Conservation (phyloP, 2,888 invertebrate species). For the Pyrochroa serraticornis region DNA sequence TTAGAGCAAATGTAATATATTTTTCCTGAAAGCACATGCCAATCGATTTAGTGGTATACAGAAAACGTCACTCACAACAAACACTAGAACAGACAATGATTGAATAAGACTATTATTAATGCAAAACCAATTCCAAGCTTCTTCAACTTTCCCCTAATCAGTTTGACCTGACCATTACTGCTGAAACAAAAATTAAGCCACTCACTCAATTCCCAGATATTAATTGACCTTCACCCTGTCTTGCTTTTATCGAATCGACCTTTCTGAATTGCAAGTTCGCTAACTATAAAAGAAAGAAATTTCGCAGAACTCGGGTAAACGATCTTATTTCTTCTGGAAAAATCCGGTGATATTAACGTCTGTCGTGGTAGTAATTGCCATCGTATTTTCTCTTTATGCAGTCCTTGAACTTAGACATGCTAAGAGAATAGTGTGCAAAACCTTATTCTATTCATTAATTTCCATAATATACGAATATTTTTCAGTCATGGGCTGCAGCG, state of each 20-base stretch:
- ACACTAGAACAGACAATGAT: constrained; percentile 27
- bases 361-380: constrained; percentile 12
- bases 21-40: constrained; percentile 31
- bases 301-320: neutral
- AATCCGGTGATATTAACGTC: constrained; percentile 6
- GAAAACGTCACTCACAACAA: constrained; percentile 35
- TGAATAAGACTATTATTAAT: constrained; percentile 25
- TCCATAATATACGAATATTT: constrained; percentile 24
- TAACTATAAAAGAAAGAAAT: neutral
- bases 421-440: neutral
- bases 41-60: constrained; percentile 28
- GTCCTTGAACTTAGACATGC: constrained; percentile 27
- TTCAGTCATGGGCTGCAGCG: constrained; percentile 53
- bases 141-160: neutral
- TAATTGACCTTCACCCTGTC: no score
- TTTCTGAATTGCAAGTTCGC: no score
- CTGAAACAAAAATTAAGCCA: no score
- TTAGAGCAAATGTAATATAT: constrained; percentile 29
- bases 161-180: neutral
- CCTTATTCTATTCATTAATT: neutral
- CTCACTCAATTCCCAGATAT: no score
- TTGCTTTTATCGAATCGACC: no score
- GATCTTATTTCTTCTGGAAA: neutral
- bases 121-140: constrained; percentile 7
- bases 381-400: constrained; percentile 15